phyloP scores from a whole-genome alignment of 2,888 invertebrate genomes.

The Pardosa pseudoannulata region DNA sequence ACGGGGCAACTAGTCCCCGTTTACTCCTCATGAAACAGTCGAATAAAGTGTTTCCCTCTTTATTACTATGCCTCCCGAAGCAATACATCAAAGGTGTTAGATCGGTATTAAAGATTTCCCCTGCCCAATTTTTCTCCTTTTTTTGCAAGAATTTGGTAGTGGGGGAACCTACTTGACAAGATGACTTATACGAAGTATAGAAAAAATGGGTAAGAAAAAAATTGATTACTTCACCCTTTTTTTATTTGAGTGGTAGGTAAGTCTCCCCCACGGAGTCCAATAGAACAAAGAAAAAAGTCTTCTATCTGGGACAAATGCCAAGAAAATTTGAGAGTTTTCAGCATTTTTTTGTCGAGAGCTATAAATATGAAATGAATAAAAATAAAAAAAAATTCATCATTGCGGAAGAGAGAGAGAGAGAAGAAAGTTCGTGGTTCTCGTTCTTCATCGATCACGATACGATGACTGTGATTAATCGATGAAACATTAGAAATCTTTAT shows the following conservation, averaged over 20 bases:
- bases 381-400: not conserved
- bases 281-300: not conserved
- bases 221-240: not conserved
- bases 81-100: not conserved
- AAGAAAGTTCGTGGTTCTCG: not conserved
- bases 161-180: not conserved
- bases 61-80: not conserved
- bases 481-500: not conserved
- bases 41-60: too few relatives aligned
- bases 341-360: not conserved
- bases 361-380: constrained; percentile 10
- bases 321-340: not conserved
- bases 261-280: not conserved
- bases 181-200: not conserved
- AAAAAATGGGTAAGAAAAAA: not conserved
- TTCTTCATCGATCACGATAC: not conserved
- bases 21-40: too few relatives aligned
- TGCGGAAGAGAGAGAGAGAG: not conserved
- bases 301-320: not conserved
- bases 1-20: too few relatives aligned
- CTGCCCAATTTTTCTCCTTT: not conserved
- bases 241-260: not conserved
- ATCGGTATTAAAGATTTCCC: not conserved
- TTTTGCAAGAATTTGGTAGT: not conserved
- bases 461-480: not conserved